phyloP scores from a whole-genome alignment of 1,140 invertebrate genomes.

The Pseudachorutes palmiensis region DNA sequence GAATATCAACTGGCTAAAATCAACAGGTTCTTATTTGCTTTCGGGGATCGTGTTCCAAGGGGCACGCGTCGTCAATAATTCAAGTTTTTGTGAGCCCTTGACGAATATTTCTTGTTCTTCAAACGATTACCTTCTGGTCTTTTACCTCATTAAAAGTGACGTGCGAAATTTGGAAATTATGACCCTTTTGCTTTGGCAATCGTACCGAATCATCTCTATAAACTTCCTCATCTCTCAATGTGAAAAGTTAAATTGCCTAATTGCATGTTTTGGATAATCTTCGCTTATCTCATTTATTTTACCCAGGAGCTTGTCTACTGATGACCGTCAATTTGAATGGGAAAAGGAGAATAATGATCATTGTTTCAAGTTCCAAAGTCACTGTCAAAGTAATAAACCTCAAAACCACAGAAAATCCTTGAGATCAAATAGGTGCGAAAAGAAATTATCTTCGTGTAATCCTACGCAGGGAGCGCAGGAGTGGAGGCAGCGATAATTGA shows the following conservation, averaged over 20 bases:
- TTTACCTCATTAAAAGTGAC: background rate
- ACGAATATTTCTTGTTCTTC: background rate
- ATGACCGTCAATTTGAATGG: no score
- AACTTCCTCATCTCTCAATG: no score
- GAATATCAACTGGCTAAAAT: background rate
- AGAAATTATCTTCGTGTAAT: background rate
- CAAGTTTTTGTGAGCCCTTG: background rate
- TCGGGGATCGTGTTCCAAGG: background rate
- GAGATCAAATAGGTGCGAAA: conserved; percentile 18
- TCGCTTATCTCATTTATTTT: background rate
- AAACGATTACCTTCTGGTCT: background rate
- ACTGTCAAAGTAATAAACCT: conserved; percentile 29
- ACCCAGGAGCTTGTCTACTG: background rate
- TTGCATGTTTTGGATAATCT: background rate
- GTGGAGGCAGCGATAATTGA: no score
- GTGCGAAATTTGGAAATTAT: background rate
- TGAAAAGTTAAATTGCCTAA: no score
- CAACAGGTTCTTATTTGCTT: background rate
- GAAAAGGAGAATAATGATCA: background rate
- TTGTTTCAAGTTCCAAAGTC: conserved; percentile 23
- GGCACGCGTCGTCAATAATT: conserved; percentile 5
- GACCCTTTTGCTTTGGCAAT: no score
- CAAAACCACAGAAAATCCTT: conserved; percentile 29
- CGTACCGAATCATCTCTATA: no score
- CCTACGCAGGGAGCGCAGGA: background rate